These are phyloP conservation scores for Drosophila paramelanica DNA, from an alignment of 2,888 invertebrate genomes.

Conservation along the genomic window DNA sequence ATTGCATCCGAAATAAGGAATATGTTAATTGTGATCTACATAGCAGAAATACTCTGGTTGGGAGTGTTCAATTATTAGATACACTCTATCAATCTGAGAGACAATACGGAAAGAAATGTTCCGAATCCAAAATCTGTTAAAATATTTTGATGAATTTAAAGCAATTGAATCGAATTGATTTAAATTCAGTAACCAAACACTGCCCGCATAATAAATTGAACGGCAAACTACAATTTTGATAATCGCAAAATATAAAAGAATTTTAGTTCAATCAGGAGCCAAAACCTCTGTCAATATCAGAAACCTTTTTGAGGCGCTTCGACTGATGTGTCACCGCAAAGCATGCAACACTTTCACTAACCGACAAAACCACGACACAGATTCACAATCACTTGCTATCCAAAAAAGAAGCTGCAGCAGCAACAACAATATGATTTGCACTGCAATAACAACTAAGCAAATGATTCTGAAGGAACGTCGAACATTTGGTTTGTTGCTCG, in stretches of 20 bases:
- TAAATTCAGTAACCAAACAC: not conserved
- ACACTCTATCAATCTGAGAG: too few species aligned
- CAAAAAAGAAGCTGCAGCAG: slow-evolving; percentile 24
- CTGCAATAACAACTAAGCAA: slow-evolving; percentile 39
- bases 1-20: not conserved
- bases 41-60: too few species aligned
- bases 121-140: too few species aligned
- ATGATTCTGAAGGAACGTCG: slow-evolving; percentile 68
- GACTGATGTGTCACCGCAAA: slow-evolving; percentile 28
- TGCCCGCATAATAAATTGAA: not conserved
- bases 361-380: slow-evolving; percentile 56
- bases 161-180: too few species aligned
- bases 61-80: too few species aligned
- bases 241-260: not conserved
- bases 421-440: slow-evolving; percentile 16
- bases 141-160: too few species aligned
- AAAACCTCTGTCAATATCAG: slow-evolving; percentile 35
- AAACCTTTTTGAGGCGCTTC: slow-evolving; percentile 24
- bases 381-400: slow-evolving; percentile 44
- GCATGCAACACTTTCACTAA: slow-evolving; percentile 66
- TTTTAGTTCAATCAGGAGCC: slow-evolving; percentile 17
- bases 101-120: too few species aligned
- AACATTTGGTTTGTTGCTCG: slow-evolving; percentile 69
- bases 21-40: not conserved
- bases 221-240: not conserved